Evolutionary conservation across 2,888 invertebrate genomes (phyloP).

Genomic region (Acanthosepion esculentum): DNA sequence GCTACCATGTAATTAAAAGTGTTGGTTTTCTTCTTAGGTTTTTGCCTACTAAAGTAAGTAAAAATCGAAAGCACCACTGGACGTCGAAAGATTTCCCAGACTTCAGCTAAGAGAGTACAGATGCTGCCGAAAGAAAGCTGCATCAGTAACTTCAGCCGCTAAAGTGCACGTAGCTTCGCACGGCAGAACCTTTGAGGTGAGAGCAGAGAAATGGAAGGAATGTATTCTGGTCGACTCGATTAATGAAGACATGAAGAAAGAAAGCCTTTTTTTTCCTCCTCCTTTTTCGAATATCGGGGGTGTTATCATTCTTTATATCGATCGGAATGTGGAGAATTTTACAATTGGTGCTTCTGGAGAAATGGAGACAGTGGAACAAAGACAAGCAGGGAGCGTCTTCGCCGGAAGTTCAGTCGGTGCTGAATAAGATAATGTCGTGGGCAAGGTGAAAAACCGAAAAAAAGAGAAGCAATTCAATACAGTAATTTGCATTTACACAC

Average conservation of each 20-base stretch:
- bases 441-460: no score
- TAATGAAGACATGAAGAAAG: not conserved
- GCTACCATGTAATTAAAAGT: not conserved
- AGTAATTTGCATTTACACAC: not conserved
- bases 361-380: not conserved
- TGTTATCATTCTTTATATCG: not conserved
- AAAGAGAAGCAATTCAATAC: not conserved
- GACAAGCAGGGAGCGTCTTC: not conserved
- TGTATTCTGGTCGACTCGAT: not conserved
- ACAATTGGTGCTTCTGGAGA: not conserved
- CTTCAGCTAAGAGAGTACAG: not conserved
- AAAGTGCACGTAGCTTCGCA: not conserved
- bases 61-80: not conserved
- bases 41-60: not conserved
- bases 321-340: not conserved
- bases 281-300: not conserved
- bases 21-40: not conserved
- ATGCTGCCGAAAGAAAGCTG: not conserved
- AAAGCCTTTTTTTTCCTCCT: not conserved
- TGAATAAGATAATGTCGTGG: not conserved
- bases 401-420: constrained; percentile 21
- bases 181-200: not conserved
- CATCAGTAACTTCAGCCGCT: not conserved
- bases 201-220: not conserved
- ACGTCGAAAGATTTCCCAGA: not conserved